Base-by-base conservation (phyloP, 2,797 vertebrate species). In the Ispidina picta region DNA sequence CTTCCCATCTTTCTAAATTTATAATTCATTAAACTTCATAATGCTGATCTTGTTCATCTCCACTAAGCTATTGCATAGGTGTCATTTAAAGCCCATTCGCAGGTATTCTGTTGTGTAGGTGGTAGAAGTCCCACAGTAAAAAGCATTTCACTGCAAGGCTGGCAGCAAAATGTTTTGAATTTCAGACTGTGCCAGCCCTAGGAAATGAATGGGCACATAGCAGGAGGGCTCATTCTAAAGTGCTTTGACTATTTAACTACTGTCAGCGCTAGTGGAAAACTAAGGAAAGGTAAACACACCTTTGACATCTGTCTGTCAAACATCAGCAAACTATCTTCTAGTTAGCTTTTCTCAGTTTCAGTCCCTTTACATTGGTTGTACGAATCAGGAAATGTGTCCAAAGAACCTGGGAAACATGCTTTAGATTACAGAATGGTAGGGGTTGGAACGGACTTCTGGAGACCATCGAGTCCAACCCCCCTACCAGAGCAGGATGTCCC, bases 141-240 rank as follows among this genome's bases (percentile, higher is more conserved):
- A 15, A 70, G 17, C 9, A 41, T 28, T 17, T 46, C 15, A 12
- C 8, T 46, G 35, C 14, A 77, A 59, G 19, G 5, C 20, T 63
- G 26, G 8, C 17, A 63, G 31, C 4, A 76, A 62, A 59, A 39
- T 39, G 59, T 5, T 70, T 70, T 74, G 10, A 2, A 3, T 77
- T 85, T 73, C 55, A 29, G 13, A 17, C n/a, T 58, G 9, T 59
- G 26, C 5, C 21, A 77, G 19, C 15, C 15, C 5, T 64, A 65
- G 29, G 66, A 60, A 72, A 75, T 0, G 0, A 59, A 26, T 35
- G 10, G 5, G 2, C 4, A 64, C 9, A 52, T 19, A 66, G 29
- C 26, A 29, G 10, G 22, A 79, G 8, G 8, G 7, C 3, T 86
- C 26, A 20, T 35, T 86, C 31, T 37, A 23, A 63, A 59, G 7